These are phyloP conservation scores for Callipepla squamata DNA, from an alignment of 2,113 vertebrate genomes.

Conservation along the genomic window DNA sequence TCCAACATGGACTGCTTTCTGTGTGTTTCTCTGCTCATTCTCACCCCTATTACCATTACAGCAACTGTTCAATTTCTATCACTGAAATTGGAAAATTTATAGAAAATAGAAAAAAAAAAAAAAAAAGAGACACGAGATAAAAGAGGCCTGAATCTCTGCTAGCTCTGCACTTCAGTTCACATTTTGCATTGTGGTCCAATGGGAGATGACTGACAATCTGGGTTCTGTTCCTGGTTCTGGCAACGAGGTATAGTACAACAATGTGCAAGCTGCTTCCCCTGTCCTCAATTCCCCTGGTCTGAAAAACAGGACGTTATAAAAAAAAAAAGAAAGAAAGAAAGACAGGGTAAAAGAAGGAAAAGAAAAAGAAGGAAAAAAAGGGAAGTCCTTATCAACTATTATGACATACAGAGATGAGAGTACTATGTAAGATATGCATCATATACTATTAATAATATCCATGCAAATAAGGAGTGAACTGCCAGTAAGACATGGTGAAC, in stretches of 20 bases:
- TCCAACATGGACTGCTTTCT: not conserved
- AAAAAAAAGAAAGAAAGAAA: not conserved
- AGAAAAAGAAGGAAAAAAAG: not conserved
- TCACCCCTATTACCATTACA: not conserved
- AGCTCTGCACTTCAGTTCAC: slow-evolving; percentile 30
- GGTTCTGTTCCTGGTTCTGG: slow-evolving; percentile 65
- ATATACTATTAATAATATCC: not conserved
- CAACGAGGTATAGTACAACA: slow-evolving; percentile 40
- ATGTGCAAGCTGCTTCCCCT: slow-evolving; percentile 65
- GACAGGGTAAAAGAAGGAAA: not conserved
- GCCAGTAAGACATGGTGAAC: not conserved
- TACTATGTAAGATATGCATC: not conserved
- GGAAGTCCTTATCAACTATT: not conserved
- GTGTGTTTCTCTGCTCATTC: not conserved
- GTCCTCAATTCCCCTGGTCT: slow-evolving; percentile 63
- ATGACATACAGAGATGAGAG: not conserved
- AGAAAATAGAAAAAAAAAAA: slow-evolving; percentile 20
- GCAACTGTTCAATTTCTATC: not conserved
- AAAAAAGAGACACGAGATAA: slow-evolving; percentile 38
- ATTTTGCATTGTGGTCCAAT: slow-evolving; percentile 40
- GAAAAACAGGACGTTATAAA: slow-evolving; percentile 35
- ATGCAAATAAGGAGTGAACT: not conserved
- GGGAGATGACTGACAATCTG: slow-evolving; percentile 57
- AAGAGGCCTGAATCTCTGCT: slow-evolving; percentile 17
- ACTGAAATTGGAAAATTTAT: not conserved